Evolutionary conservation across 2,113 vertebrate genomes (phyloP).

Genomic region (Elaphurus davidianus): DNA sequence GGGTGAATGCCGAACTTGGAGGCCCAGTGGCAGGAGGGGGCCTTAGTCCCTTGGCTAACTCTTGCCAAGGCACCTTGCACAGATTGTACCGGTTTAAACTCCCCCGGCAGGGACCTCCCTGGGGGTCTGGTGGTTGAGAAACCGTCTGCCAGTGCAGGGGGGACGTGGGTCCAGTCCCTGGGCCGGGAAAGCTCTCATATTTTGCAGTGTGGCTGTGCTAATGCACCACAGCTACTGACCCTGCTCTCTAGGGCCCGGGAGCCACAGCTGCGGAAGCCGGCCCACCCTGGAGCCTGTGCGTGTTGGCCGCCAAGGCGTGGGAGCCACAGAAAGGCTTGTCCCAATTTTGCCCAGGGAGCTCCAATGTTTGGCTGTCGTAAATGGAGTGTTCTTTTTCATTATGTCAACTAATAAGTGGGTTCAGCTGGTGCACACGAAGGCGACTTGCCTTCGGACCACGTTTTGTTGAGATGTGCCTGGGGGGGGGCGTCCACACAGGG

Average conservation of each 20-base stretch:
- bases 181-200: neutral
- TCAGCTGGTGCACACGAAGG: fast-evolving
- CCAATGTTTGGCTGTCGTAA: neutral
- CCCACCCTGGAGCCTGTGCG: neutral
- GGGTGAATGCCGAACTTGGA: neutral
- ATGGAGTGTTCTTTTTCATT: no score
- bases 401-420: neutral
- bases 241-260: neutral
- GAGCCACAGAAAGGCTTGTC: neutral
- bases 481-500: fast-evolving
- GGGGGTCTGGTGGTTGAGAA: neutral
- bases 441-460: fast-evolving
- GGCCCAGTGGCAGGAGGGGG: no score
- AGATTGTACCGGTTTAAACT: neutral
- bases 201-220: neutral
- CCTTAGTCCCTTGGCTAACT: no score
- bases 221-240: neutral
- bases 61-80: no score
- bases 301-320: neutral
- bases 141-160: neutral
- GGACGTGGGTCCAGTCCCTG: neutral
- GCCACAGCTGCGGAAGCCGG: neutral
- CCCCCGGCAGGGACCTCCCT: neutral
- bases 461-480: fast-evolving
- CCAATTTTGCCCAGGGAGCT: neutral